These are phyloP conservation scores for Lindbergichthys nudifrons DNA, from an alignment of 2,797 vertebrate genomes.

Conservation along the genomic window DNA sequence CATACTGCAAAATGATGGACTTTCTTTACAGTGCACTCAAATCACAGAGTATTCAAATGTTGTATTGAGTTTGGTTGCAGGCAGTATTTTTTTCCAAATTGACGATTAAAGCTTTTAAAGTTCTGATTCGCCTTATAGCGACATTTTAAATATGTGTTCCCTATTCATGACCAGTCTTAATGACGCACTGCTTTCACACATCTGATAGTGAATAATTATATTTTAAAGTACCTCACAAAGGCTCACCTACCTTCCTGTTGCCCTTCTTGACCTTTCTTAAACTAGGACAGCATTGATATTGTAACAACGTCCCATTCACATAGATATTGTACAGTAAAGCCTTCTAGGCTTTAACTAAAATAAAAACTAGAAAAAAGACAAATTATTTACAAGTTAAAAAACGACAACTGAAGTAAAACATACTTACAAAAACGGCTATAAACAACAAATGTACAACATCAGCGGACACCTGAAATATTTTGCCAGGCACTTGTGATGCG, in stretches of 20 bases:
- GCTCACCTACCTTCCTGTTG: slow-evolving; percentile 17
- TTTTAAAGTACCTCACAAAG: slow-evolving; percentile 24
- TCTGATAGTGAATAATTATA: slow-evolving; percentile 10
- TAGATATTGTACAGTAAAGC: slow-evolving; percentile 40
- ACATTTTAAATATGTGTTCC: background rate
- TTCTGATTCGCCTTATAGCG: slow-evolving; percentile 2
- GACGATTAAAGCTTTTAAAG: background rate
- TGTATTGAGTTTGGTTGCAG: background rate
- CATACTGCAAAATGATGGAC: background rate
- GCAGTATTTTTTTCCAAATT: background rate
- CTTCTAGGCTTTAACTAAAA: slow-evolving; percentile 43
- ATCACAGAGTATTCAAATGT: too few relatives aligned
- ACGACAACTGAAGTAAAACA: slow-evolving; percentile 16
- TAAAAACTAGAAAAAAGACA: slow-evolving; percentile 47
- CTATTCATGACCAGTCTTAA: background rate
- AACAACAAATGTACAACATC: slow-evolving; percentile 64
- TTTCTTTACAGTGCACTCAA: background rate
- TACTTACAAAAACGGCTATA: slow-evolving; percentile 45
- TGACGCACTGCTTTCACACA: background rate
- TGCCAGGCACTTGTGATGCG: slow-evolving; percentile 79
- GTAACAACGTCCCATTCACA: slow-evolving; percentile 55
- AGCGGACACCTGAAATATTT: slow-evolving; percentile 70
- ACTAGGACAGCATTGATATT: slow-evolving; percentile 27
- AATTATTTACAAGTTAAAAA: slow-evolving; percentile 62
- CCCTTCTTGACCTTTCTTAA: slow-evolving; percentile 28